Percentiles rank a stretch among this genome's conserved stretches.
Evolutionary conservation across 2,113 vertebrate species (phyloP).

Genomic region (Muntiacus reevesi): DNA sequence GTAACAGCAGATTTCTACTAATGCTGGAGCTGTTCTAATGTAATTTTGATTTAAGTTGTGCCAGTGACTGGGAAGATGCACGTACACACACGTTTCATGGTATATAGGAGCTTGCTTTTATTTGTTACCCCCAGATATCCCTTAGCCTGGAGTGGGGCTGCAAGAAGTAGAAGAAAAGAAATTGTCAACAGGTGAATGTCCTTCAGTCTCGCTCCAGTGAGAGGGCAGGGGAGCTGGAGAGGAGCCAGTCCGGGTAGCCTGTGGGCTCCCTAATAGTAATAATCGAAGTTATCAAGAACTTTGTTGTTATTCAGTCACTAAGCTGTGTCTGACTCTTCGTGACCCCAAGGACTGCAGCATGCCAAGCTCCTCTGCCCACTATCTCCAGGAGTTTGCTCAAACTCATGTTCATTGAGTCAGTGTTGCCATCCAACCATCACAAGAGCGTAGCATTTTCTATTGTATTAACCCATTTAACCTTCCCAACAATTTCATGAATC

Average conservation of each 20-base stretch:
- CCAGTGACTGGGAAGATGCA: not conserved
- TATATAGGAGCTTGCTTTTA: not conserved
- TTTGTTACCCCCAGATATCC: not conserved
- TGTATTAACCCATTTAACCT: not conserved
- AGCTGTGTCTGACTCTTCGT: not conserved
- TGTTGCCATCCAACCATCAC: not conserved
- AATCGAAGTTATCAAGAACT: not conserved
- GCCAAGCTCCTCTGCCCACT: not conserved
- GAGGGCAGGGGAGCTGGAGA: not conserved
- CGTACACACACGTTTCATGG: rapidly evolving
- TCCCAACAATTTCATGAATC: not conserved
- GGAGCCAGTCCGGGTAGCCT: not conserved
- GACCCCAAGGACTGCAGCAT: not conserved
- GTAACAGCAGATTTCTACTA: not conserved
- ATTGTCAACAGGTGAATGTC: not conserved
- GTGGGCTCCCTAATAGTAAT: not conserved
- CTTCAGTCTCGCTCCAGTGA: not conserved
- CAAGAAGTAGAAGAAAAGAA: not conserved
- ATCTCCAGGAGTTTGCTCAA: not conserved
- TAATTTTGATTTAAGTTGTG: not conserved
- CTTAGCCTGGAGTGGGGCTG: not conserved
- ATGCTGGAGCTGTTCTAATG: not conserved
- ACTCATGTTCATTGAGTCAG: not conserved
- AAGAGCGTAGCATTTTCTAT: not conserved
- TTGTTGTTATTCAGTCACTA: not conserved